These are phyloP conservation scores for Bellardia pandia DNA, from an alignment of 2,888 invertebrate genomes.

Conservation along the genomic window DNA sequence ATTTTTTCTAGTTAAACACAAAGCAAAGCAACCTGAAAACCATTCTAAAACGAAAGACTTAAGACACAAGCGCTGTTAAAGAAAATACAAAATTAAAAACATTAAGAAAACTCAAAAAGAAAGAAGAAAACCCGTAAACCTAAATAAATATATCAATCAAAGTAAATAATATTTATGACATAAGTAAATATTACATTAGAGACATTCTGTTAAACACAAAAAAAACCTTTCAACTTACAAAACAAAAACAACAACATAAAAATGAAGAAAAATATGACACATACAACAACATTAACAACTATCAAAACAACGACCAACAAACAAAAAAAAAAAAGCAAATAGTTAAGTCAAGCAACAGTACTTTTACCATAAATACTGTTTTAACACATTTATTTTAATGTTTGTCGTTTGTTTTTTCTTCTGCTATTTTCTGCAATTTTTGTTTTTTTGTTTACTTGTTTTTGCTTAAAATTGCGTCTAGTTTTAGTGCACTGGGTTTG, in stretches of 20 bases:
- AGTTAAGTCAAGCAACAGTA: slow-evolving; percentile 67
- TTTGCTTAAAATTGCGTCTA: slow-evolving; percentile 54
- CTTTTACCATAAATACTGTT: slow-evolving; percentile 71
- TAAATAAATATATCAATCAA: slow-evolving; percentile 52
- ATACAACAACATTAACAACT: slow-evolving; percentile 46
- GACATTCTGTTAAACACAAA: slow-evolving; percentile 27
- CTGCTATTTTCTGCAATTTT: slow-evolving; percentile 36
- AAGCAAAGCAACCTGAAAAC: slow-evolving; percentile 7
- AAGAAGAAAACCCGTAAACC: background rate
- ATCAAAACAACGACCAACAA: slow-evolving; percentile 16
- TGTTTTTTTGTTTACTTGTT: slow-evolving; percentile 6
- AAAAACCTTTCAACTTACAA: background rate
- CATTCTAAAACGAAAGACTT: background rate
- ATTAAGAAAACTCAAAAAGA: background rate
- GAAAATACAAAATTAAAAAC: background rate
- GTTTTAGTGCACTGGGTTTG: slow-evolving; percentile 57
- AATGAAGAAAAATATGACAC: slow-evolving; percentile 56
- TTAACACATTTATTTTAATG: slow-evolving; percentile 68
- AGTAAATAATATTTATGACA: slow-evolving; percentile 63
- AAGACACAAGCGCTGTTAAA: background rate
- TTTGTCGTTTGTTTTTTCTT: slow-evolving; percentile 35
- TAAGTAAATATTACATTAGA: slow-evolving; percentile 67
- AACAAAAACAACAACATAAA: background rate
- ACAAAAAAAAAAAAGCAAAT: background rate
- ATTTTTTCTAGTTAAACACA: background rate